These are phyloP conservation scores for Guaruba guarouba DNA, from an alignment of 2,113 vertebrate species.

Conservation along the genomic window DNA sequence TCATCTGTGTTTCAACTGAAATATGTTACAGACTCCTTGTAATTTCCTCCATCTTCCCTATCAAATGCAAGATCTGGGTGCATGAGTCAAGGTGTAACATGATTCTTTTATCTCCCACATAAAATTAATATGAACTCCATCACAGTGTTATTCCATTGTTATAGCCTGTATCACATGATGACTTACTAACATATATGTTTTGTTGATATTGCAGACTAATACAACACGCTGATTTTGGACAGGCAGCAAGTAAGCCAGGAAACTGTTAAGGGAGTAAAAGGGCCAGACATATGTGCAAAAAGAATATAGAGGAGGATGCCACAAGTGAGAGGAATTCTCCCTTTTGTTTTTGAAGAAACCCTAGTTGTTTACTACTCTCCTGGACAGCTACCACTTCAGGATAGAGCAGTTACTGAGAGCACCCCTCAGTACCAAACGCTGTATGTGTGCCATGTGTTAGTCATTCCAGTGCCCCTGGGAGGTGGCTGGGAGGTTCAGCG, in stretches of 20 bases:
- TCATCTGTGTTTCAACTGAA: neutral
- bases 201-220: neutral
- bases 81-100: neutral
- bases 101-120: neutral
- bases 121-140: neutral
- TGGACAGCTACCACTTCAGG: too few species aligned
- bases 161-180: neutral
- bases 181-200: neutral
- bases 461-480: neutral
- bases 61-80: neutral
- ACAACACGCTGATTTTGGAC: neutral
- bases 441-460: accelerated
- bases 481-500: neutral
- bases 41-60: neutral
- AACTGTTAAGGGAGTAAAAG: neutral
- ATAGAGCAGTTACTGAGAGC: neutral
- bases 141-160: neutral
- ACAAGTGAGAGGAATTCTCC: neutral
- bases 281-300: neutral
- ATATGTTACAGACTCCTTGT: neutral
- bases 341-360: neutral
- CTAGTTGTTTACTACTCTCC: neutral
- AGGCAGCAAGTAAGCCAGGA: neutral
- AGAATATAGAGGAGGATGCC: neutral
- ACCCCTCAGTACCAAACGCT: neutral